Evolutionary conservation across 2,888 invertebrate genomes (phyloP), one percentile per base, ranked within the genome.

Genomic region (Idaea aversata): DNA sequence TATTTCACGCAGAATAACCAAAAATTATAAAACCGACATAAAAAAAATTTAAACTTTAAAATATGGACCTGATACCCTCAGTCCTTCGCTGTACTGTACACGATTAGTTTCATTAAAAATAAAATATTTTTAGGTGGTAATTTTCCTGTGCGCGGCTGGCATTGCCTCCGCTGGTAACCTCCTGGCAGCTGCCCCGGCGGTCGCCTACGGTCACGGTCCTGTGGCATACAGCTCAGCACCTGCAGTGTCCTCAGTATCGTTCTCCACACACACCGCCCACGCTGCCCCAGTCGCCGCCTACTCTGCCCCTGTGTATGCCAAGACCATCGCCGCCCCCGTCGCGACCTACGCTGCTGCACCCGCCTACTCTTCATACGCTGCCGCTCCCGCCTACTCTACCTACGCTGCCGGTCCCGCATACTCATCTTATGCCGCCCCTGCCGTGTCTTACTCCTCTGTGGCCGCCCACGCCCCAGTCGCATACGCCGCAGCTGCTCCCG

Each of bases 141-240:
- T 94, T 65, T 85, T 95, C 79, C 88, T 93, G 80, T 93, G 94
- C 82, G 88, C 93, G 77, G 92, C 94, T 86, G 94, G 95, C 76
- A 90, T 93, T 72, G 94, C 94, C 78, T 93, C 93, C 80, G 95
- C 95, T 66, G 95, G 95, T 71, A 82, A 93, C 75, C 81, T 95
- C 16, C 82, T 88, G 34, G 88, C 91, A 67, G 87, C 84, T 35
- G 88, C 86, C 57, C 73, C 65, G 0, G 86, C 72, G n/a, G 71
- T 74, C 15, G 71, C 91, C 90, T 71, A 86, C 68, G 76, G 82
- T 86, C 71, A 82, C 72, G 70, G 80, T 72, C 72, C 72, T 15
- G 71, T 74, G n/a, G 74, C 93, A 90, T 75, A 88, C 74, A 80
- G 85, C 87, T 73, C 84, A 70, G 74, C 83, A 71, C 89, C 72